phyloP scores from a whole-genome alignment of 1,140 invertebrate genomes.

The Zelostemma sp. region DNA sequence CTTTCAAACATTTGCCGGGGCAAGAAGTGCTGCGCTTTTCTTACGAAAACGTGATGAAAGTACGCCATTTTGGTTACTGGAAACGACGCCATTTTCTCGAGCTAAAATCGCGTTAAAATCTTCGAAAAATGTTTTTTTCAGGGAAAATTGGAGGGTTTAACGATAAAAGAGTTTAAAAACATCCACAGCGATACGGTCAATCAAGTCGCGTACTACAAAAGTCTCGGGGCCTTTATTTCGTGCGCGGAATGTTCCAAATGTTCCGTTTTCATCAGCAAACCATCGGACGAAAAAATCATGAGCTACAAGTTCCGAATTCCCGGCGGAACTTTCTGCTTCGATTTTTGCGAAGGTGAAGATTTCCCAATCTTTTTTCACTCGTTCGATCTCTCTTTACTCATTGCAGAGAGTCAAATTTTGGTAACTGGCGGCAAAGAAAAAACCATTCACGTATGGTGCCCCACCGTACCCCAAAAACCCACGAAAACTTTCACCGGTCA shows the following conservation, averaged over 20 bases:
- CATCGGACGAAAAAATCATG: constrained; percentile 35
- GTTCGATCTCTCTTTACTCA: not conserved
- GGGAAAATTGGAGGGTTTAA: constrained; percentile 60
- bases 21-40: constrained; percentile 71
- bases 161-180: constrained; percentile 69
- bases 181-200: constrained; percentile 75
- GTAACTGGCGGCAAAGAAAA: constrained; percentile 82
- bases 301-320: constrained; percentile 53
- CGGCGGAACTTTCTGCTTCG: constrained; percentile 61
- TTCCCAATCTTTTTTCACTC: not conserved
- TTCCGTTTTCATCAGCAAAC: constrained; percentile 55
- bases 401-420: constrained; percentile 70
- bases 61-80: constrained; percentile 44
- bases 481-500: constrained; percentile 77
- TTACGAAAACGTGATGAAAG: constrained; percentile 71
- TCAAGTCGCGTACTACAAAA: constrained; percentile 75
- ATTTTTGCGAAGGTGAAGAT: constrained; percentile 57
- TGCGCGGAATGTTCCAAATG: constrained; percentile 50
- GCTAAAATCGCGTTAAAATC: too few relatives aligned
- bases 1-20: constrained; percentile 75
- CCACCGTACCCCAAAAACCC: constrained; percentile 77
- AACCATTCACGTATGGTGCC: constrained; percentile 80
- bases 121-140: constrained; percentile 17
- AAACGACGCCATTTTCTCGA: too few relatives aligned
- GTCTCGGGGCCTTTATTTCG: constrained; percentile 62